Conservation (phyloP, 2,113 vertebrate species). For the Nothobranchius furzeri region DNA sequence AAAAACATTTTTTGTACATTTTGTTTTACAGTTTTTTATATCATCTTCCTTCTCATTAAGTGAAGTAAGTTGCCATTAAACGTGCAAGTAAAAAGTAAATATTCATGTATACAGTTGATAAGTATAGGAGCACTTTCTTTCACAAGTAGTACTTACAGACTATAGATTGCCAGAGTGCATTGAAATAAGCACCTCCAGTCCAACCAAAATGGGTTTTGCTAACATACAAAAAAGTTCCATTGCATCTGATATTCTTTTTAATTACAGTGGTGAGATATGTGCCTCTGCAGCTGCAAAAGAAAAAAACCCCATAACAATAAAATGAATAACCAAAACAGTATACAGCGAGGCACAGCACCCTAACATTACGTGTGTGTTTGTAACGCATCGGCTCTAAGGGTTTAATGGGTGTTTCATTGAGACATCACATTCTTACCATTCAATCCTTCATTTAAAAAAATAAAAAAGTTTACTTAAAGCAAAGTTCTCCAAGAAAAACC, state of each 20-base stretch:
- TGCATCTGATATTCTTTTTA: slow-evolving; percentile 83
- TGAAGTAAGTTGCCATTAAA: slow-evolving; percentile 90
- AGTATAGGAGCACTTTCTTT: slow-evolving; percentile 94
- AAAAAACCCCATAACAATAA: slow-evolving; percentile 42
- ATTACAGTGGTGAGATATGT: slow-evolving; percentile 78
- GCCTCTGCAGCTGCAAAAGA: slow-evolving; percentile 69
- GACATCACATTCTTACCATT: slow-evolving; percentile 62
- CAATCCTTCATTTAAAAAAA: slow-evolving; percentile 70
- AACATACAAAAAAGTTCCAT: slow-evolving; percentile 86
- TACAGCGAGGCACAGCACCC: slow-evolving; percentile 70
- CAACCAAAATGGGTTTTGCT: slow-evolving; percentile 80
- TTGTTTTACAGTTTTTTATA: slow-evolving; percentile 70
- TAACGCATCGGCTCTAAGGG: slow-evolving; percentile 40
- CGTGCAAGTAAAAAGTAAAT: slow-evolving; percentile 97
- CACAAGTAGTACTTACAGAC: slow-evolving; percentile 95
- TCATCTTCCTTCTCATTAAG: slow-evolving; percentile 75
- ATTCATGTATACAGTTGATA: slow-evolving; percentile 96
- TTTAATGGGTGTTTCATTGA: slow-evolving; percentile 34
- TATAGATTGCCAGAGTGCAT: slow-evolving; percentile 88
- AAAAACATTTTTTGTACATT: slow-evolving; percentile 68
- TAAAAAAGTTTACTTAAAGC: slow-evolving; percentile 72
- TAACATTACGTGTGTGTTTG: slow-evolving; percentile 33
- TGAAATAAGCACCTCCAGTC: slow-evolving; percentile 82
- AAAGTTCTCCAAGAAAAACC: slow-evolving; percentile 80
- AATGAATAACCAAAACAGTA: slow-evolving; percentile 66